Conservation (phyloP, 2,113 vertebrate species). For the Sapayoa aenigma region DNA sequence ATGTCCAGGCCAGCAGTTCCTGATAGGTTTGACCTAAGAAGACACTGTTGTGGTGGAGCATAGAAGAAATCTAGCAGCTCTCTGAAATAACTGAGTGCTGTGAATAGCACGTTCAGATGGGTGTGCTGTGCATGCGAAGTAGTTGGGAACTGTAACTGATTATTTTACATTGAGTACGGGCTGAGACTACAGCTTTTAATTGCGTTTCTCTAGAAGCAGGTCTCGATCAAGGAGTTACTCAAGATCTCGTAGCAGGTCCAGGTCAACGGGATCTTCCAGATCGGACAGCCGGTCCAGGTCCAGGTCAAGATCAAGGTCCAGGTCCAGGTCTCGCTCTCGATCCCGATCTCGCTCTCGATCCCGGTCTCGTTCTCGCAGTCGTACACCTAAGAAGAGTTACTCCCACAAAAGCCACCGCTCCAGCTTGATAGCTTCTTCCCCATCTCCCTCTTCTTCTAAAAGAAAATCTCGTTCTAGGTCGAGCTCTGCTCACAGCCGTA, state of each 20-base stretch:
- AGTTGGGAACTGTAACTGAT: not conserved
- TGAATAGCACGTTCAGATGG: not conserved
- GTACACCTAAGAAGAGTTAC: slow-evolving; percentile 71
- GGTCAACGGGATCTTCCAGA: slow-evolving; percentile 57
- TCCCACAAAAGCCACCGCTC: slow-evolving; percentile 69
- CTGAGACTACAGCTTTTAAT: not conserved
- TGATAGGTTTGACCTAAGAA: not conserved
- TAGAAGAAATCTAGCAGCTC: not conserved
- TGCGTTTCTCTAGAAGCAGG: slow-evolving; percentile 55
- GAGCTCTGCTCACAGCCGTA: slow-evolving; percentile 73
- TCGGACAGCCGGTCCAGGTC: slow-evolving; percentile 62
- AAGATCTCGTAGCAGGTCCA: slow-evolving; percentile 73
- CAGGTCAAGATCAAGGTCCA: slow-evolving; percentile 37
- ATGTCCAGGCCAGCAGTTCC: not conserved
- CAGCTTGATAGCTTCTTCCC: slow-evolving; percentile 65
- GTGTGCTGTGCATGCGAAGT: not conserved
- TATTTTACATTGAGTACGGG: not conserved
- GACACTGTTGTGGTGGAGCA: not conserved
- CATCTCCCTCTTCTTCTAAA: slow-evolving; percentile 70
- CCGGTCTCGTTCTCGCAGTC: slow-evolving; percentile 68
- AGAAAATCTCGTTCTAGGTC: slow-evolving; percentile 73
- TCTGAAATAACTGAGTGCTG: not conserved
- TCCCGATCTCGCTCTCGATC: slow-evolving; percentile 61
- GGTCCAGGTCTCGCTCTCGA: slow-evolving; percentile 54
- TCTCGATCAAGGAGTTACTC: slow-evolving; percentile 74